Conservation (phyloP, 2,113 vertebrate genomes). For the Ochotona curzoniae region DNA sequence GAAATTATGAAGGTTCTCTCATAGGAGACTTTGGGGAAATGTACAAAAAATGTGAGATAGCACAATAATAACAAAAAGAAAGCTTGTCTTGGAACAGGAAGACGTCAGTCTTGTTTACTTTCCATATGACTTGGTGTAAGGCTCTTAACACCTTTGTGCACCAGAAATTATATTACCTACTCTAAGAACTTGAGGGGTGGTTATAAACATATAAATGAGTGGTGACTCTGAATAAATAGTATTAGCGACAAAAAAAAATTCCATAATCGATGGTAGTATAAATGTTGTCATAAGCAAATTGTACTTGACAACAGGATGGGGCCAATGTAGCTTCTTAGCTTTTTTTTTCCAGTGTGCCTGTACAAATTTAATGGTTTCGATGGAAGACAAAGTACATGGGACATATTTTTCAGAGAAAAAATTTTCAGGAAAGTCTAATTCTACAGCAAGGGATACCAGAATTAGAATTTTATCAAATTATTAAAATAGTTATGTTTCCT, state of each 20-base stretch:
- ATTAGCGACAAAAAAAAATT: not conserved
- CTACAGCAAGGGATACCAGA: not conserved
- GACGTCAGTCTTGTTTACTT: not conserved
- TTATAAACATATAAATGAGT: not conserved
- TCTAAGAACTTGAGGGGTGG: not conserved
- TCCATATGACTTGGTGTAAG: not conserved
- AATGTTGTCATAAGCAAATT: not conserved
- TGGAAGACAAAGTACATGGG: not conserved
- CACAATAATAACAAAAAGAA: not conserved
- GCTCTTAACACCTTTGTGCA: not conserved
- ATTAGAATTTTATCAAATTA: not conserved
- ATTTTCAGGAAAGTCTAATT: not conserved
- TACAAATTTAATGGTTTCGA: slow-evolving; percentile 20
- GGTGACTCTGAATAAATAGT: not conserved
- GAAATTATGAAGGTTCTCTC: slow-evolving; percentile 29
- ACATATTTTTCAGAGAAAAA: not conserved
- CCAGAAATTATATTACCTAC: not conserved
- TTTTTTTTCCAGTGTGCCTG: not conserved
- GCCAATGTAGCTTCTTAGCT: not conserved
- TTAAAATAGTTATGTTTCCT: not conserved
- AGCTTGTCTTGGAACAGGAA: not conserved
- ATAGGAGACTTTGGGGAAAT: not conserved
- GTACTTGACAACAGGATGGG: not conserved
- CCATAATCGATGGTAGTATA: not conserved
- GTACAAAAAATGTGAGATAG: not conserved